Conservation (phyloP, 2,888 invertebrate species). For the Caradrina clavipalpis region DNA sequence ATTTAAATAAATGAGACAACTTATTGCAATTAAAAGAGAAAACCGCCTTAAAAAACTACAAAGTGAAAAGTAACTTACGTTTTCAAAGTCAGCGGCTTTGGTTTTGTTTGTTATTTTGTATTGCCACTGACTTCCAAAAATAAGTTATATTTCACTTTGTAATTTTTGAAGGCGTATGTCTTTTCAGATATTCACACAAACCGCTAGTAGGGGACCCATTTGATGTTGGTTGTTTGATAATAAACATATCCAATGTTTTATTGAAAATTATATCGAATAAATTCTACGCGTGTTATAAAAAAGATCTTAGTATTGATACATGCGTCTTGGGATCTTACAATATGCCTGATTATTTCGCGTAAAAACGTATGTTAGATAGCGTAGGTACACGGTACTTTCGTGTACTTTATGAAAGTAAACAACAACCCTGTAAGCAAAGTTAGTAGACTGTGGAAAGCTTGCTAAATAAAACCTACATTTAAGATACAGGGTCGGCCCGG, state of each 20-base stretch:
- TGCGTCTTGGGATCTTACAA: slow-evolving; percentile 41
- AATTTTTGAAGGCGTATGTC: no score
- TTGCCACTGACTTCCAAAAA: no score
- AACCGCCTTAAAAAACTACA: no score
- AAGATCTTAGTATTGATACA: slow-evolving; percentile 54
- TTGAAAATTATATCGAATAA: slow-evolving; percentile 72
- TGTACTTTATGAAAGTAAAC: slow-evolving; percentile 24
- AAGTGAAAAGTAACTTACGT: no score
- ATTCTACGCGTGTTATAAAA: slow-evolving; percentile 60
- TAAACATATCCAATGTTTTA: slow-evolving; percentile 72
- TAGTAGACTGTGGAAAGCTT: slow-evolving; percentile 5
- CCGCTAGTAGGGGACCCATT: slow-evolving; percentile 60
- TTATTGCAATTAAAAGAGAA: no score
- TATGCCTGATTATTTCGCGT: slow-evolving; percentile 51
- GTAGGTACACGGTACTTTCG: slow-evolving; percentile 24
- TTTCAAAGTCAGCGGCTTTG: no score
- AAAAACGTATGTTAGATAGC: slow-evolving; percentile 41
- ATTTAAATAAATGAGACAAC: no score
- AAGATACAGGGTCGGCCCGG: no score
- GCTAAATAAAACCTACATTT: not conserved
- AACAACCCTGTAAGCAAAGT: slow-evolving; percentile 7
- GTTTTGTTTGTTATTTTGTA: no score
- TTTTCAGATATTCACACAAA: not conserved
- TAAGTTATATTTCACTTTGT: no score
- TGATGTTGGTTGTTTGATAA: slow-evolving; percentile 59